Conservation (phyloP, 2,797 vertebrate species). For the Remorina albescens region DNA sequence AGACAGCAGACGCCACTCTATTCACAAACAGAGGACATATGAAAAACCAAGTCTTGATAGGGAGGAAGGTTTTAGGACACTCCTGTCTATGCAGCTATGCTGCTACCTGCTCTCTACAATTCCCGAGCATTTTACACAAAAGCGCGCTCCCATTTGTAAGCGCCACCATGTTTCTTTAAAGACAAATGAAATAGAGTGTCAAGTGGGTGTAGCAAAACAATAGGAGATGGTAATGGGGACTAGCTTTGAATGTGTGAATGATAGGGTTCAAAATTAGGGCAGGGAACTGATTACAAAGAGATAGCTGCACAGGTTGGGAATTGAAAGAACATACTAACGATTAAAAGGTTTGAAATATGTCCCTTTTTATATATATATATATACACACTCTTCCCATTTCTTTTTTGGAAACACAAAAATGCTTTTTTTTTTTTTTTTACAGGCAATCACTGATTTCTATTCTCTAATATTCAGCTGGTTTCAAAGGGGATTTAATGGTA, state of each 20-base stretch:
- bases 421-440: background rate
- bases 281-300: slow-evolving; percentile 10
- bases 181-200: slow-evolving; percentile 22
- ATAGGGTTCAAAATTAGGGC: slow-evolving; percentile 25
- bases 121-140: slow-evolving; percentile 64
- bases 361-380: slow-evolving; percentile 2
- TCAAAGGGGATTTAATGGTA: slow-evolving; percentile 21
- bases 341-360: background rate
- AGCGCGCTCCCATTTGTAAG: slow-evolving; percentile 38
- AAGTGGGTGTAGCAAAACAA: slow-evolving; percentile 23
- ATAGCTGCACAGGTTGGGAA: slow-evolving; percentile 6
- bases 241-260: slow-evolving; percentile 14
- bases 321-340: background rate
- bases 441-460: slow-evolving; percentile 31
- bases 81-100: slow-evolving; percentile 41
- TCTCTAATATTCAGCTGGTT: slow-evolving; percentile 4
- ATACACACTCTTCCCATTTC: background rate
- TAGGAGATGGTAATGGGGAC: slow-evolving; percentile 5
- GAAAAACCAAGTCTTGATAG: slow-evolving; percentile 42
- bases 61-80: slow-evolving; percentile 41
- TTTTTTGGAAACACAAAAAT: background rate
- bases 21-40: slow-evolving; percentile 36
- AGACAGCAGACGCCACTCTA: slow-evolving; percentile 49
- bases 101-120: slow-evolving; percentile 68
- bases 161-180: slow-evolving; percentile 16